Evolutionary conservation across 2,797 vertebrate genomes (phyloP), one percentile per base, ranked within the genome.

Genomic region (Adrianichthys oophorus): DNA sequence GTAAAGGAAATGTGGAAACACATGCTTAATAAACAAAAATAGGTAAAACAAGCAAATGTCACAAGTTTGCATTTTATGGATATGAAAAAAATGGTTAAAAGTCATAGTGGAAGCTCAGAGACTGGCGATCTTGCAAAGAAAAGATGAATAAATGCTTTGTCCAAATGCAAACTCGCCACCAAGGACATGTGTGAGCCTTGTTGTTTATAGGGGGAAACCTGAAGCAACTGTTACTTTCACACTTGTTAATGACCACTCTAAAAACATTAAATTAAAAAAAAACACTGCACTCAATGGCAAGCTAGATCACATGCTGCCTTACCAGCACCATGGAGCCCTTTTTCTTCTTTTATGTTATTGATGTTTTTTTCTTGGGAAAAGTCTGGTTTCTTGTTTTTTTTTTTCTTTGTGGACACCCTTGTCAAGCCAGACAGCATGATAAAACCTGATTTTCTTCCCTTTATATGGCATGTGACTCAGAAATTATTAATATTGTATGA

Each of bases 401-500:
- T 15, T 72, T 62, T 44, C 41, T 64, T 60, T 12, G 47, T 56
- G n/a, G 54, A 52, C 68, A 62, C 45, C 62, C 43, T 85, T 53
- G 56, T 78, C 56, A 59, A 65, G 52, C 49, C 42, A 76, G 49
- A 62, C 69, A 78, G 54, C 53, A 75, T 84, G 46, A 59, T 65
- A 49, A 68, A 46, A 57, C 48, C 48, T 41, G 26, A 26, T 19
- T 52, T 56, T 49, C 56, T 17, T 42, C 75, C 40, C 14, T 49
- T 54, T 60, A 78, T 32, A 84, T 84, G 79, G 65, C 59, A 65
- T 70, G 68, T 76, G 80, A 87, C 81, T 85, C 73, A 86, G 54
- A 59, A 46, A 1, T 56, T 51, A 10, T 4, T 13, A 42, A 57
- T 17, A 12, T 2, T 52, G 8, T 57, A 5, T 57, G 18, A 18